Evolutionary conservation across 1,140 invertebrate species (phyloP).

Genomic region (Globodera rostochiensis): DNA sequence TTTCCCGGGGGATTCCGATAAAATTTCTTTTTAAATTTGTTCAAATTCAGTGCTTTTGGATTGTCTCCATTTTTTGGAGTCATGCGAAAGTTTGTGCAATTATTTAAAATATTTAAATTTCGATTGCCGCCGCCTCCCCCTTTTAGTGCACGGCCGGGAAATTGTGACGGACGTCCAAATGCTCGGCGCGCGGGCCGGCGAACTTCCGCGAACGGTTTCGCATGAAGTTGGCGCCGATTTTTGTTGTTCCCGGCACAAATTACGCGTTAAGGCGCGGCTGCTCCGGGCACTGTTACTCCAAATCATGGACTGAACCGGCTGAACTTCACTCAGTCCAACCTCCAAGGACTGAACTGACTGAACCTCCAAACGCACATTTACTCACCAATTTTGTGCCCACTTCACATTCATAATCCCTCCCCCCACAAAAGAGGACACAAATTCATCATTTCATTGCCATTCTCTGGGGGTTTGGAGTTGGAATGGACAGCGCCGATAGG

Average conservation of each 20-base stretch:
- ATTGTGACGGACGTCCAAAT: conserved; percentile 82
- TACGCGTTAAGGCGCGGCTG: conserved; percentile 16
- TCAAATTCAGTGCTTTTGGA: conserved; percentile 82
- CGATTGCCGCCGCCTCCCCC: not conserved
- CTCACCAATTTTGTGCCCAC: no score
- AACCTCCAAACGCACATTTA: no score
- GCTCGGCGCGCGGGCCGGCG: conserved; percentile 75
- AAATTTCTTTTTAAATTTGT: conserved; percentile 79
- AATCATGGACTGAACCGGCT: conserved; percentile 8
- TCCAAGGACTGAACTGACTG: no score
- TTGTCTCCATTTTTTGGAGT: conserved; percentile 87
- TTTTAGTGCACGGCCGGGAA: conserved; percentile 75
- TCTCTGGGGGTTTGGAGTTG: no score
- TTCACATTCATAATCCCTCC: no score
- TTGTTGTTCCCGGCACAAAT: not conserved
- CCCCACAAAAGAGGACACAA: no score
- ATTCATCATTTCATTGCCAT: no score
- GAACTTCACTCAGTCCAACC: no score
- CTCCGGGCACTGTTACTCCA: conserved; percentile 17
- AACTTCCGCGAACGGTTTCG: conserved; percentile 15
- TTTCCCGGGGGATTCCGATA: not conserved
- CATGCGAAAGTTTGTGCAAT: conserved; percentile 74
- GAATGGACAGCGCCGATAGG: no score
- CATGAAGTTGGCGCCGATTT: conserved; percentile 1
- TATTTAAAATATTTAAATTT: not conserved